These are phyloP conservation scores for Ceratothoa steindachneri DNA, from an alignment of 2,888 invertebrate genomes.

Conservation along the genomic window DNA sequence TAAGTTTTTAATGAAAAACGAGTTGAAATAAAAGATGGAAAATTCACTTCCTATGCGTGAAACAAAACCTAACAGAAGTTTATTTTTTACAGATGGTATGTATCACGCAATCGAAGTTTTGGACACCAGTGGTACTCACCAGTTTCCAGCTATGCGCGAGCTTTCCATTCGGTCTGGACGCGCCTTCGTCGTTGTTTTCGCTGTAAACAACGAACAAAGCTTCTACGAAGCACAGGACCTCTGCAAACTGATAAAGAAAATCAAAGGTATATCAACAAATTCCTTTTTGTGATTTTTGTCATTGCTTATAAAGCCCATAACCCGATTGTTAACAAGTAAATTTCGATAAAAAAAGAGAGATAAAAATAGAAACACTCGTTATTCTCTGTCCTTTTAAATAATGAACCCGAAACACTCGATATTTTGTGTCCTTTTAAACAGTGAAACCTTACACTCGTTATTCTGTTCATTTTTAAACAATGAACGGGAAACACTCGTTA, in stretches of 20 bases:
- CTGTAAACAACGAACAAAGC: slow-evolving; percentile 40
- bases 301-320: neutral
- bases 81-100: slow-evolving; percentile 11
- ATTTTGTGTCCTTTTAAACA: too few species aligned
- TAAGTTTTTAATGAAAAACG: too few species aligned
- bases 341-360: too few species aligned
- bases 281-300: neutral
- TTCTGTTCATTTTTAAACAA: too few species aligned
- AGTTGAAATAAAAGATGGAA: too few species aligned
- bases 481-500: too few species aligned
- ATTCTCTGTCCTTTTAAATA: too few species aligned
- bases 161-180: slow-evolving; percentile 32
- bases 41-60: too few species aligned
- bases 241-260: slow-evolving; percentile 33
- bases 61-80: too few species aligned
- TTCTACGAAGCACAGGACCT: slow-evolving; percentile 41
- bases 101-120: slow-evolving; percentile 43
- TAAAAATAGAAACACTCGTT: too few species aligned
- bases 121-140: slow-evolving; percentile 43
- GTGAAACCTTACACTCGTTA: too few species aligned
- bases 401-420: too few species aligned
- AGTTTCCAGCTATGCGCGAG: slow-evolving; percentile 42
- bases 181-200: slow-evolving; percentile 44
- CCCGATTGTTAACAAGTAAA: neutral
- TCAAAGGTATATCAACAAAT: slow-evolving; percentile 34